Base-by-base conservation (phyloP, 2,888 invertebrate species). In the Hybos culiciformis region DNA sequence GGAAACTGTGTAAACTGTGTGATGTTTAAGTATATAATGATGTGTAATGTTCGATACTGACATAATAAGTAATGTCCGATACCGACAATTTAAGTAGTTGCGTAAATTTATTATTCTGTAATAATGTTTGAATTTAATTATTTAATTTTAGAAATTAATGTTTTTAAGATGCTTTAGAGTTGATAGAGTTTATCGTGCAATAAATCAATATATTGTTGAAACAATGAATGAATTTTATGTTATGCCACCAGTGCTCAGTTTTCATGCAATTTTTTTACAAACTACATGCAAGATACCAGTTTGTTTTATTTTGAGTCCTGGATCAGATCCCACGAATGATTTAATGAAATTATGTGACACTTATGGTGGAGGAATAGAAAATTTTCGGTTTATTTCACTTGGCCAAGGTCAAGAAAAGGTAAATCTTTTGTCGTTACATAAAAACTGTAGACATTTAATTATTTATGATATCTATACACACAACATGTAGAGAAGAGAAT, bases 381-480 rank as follows among this genome's bases (percentile, higher is more conserved):
- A 82, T 61, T 88, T 94, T 60, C 80, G 83, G 56, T 85, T 86
- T 59, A 74, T 94, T 17, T 93, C 93, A 0, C 71, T 94, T 3
- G 94, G 94, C 3, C 93, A 94, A 65, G 93, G 92, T 1, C 94
- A 94, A 61, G 92, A 94, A 63, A 72, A 76, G 56, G 87, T 85
- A 51, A 62, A 70, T 66, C 8, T 32, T 14, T 15, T n/a, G n/a
- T n/a, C n/a, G n/a, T n/a, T n/a, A n/a, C n/a, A n/a, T n/a, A n/a
- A n/a, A n/a, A n/a, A n/a, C n/a, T n/a, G n/a, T n/a, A n/a, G n/a
- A n/a, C n/a, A n/a, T n/a, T n/a, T n/a, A n/a, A n/a, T n/a, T n/a
- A n/a, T n/a, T n/a, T n/a, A n/a, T n/a, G n/a, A n/a, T n/a, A n/a
- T n/a, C n/a, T n/a, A n/a, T n/a, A n/a, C n/a, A n/a, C n/a, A n/a